Evolutionary conservation across 2,888 invertebrate genomes (phyloP).

Genomic region (Drosophila pseudotakahashii): DNA sequence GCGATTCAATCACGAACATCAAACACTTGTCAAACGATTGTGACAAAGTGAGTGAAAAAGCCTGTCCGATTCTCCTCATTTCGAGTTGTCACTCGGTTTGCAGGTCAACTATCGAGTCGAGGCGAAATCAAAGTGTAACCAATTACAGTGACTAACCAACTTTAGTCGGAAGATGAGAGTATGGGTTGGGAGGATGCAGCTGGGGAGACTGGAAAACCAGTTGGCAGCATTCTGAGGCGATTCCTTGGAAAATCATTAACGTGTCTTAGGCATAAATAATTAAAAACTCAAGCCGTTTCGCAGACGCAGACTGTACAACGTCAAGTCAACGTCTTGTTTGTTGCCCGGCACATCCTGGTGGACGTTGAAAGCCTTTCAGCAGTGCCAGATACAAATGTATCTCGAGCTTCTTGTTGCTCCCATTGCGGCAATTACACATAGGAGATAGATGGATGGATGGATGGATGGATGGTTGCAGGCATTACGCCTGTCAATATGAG

Average conservation of each 20-base stretch:
- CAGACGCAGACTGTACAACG: slow-evolving; percentile 42
- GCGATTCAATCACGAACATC: slow-evolving; percentile 31
- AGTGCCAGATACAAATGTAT: slow-evolving; percentile 37
- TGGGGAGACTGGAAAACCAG: slow-evolving; percentile 37
- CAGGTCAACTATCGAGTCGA: slow-evolving; percentile 38
- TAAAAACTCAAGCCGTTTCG: slow-evolving; percentile 61
- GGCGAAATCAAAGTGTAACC: slow-evolving; percentile 37
- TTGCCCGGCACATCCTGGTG: slow-evolving; percentile 42
- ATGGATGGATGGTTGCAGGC: slow-evolving; percentile 44
- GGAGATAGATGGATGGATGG: slow-evolving; percentile 32
- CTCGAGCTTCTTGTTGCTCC: slow-evolving; percentile 22
- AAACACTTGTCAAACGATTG: slow-evolving; percentile 42
- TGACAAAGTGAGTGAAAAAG: slow-evolving; percentile 49
- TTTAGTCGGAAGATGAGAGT: slow-evolving; percentile 15
- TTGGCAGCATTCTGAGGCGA: slow-evolving; percentile 32
- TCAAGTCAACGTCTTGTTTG: slow-evolving; percentile 46
- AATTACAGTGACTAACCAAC: slow-evolving; percentile 30
- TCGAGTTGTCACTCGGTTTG: slow-evolving; percentile 40
- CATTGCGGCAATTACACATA: slow-evolving; percentile 41
- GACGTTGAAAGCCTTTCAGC: slow-evolving; percentile 40
- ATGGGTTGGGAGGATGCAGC: slow-evolving; percentile 19
- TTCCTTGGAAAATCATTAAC: slow-evolving; percentile 75
- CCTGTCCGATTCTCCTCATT: slow-evolving; percentile 46
- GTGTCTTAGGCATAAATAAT: slow-evolving; percentile 77
- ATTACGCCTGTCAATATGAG: slow-evolving; percentile 68